Base-by-base conservation (phyloP, 2,888 invertebrate genomes). In the Amiota mariae region DNA sequence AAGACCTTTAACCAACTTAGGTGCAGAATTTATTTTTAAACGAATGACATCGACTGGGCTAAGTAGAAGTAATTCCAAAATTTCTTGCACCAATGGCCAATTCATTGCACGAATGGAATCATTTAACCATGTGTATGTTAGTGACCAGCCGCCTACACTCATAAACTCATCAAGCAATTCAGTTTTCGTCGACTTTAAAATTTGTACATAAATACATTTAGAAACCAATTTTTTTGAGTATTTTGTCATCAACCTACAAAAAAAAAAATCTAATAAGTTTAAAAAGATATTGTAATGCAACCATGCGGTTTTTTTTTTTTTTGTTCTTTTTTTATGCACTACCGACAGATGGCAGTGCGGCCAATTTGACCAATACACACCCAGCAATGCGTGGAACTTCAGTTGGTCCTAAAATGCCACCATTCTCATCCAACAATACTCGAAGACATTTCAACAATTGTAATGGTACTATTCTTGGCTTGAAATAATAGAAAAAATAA, bases 211-310 rank as follows among this genome's bases (percentile, higher is more conserved):
- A 85, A 98, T 95, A 91, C 98, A 98, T 91, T 97, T 97, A 82
- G 97, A 97, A 72, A 98, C 98, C 80, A 98, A 92, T 90, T 98
- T 98, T 89, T 96, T 97, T 1, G 97, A 97, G 91, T 96, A 97
- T 90, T 97, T 97, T 66, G 95, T 95, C 98, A 98, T 98, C 87
- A 98, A 93, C 89, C 97, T 97, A 92, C 82, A 93, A 93, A 82
- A 84, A 82, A 82, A 86, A 61, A 36, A 2, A 51, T 68, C n/a
- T n/a, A n/a, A n/a, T n/a, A n/a, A n/a, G n/a, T n/a, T n/a, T n/a
- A n/a, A n/a, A 54, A n/a, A 57, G 10, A 13, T 64, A 56, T 10
- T 71, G 18, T 64, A 18, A 72, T 66, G 49, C 13, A 70, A 70
- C 48, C 48, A 56, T 57, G 24, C 9, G 1, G 49, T 13, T 12